phyloP scores from a whole-genome alignment of 2,888 invertebrate genomes.

The Agrenia bidenticulata region DNA sequence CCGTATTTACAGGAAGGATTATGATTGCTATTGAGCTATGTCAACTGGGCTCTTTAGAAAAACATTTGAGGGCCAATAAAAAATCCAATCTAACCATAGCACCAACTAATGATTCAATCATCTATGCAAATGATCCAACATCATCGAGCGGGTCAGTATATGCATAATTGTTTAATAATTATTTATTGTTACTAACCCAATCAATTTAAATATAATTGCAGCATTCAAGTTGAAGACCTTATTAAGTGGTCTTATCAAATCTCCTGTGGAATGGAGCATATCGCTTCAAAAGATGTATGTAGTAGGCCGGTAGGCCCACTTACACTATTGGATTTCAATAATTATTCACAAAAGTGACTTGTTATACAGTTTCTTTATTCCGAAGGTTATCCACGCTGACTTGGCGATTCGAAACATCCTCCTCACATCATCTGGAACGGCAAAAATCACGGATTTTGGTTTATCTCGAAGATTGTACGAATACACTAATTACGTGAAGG shows the following conservation, averaged over 20 bases:
- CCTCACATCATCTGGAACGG: neutral
- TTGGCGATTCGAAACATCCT: slow-evolving; percentile 23
- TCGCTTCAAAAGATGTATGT: slow-evolving; percentile 19
- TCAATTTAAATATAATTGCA: neutral
- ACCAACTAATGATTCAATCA: neutral
- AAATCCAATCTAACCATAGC: neutral
- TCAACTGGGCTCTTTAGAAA: slow-evolving; percentile 15
- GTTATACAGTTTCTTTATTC: neutral
- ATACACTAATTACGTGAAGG: slow-evolving; percentile 26
- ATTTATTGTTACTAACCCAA: neutral
- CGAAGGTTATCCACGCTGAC: slow-evolving; percentile 17
- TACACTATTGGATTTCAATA: too few species aligned
- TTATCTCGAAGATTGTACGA: slow-evolving; percentile 23
- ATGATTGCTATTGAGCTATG: slow-evolving; percentile 21
- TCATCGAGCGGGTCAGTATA: neutral
- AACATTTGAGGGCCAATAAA: neutral
- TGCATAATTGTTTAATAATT: neutral
- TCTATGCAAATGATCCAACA: neutral
- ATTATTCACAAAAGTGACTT: too few species aligned
- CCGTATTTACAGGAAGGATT: neutral
- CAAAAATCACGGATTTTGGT: slow-evolving; percentile 28
- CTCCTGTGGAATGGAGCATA: slow-evolving; percentile 26
- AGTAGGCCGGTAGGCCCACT: neutral
- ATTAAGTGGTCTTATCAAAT: slow-evolving; percentile 18
- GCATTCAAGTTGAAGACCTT: neutral